Evolutionary conservation across 2,113 vertebrate genomes (phyloP).

Genomic region (Etheostoma spectabile): DNA sequence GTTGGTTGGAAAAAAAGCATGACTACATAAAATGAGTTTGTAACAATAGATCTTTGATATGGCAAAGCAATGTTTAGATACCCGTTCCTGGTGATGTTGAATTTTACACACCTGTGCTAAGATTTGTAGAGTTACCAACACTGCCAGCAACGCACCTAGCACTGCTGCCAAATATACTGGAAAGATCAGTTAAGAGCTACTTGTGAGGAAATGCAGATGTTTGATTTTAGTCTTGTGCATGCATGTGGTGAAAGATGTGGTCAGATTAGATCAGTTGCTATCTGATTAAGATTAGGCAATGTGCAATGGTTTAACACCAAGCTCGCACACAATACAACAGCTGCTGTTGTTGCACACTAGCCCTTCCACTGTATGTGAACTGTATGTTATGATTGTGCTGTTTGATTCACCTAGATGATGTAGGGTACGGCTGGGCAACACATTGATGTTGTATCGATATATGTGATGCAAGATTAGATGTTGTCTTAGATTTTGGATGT

Average conservation of each 20-base stretch:
- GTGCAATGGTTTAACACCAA: neutral
- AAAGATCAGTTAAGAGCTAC: neutral
- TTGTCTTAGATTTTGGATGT: too few relatives aligned
- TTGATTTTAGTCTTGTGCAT: neutral
- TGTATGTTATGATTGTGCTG: too few relatives aligned
- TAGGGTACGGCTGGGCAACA: too few relatives aligned
- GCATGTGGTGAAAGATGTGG: neutral
- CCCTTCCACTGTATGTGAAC: too few relatives aligned
- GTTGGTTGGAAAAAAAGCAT: neutral
- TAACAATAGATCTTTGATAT: neutral
- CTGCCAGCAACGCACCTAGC: neutral
- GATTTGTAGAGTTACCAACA: neutral
- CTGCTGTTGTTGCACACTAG: neutral
- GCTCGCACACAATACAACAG: neutral
- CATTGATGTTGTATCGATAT: too few relatives aligned
- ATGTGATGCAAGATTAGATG: too few relatives aligned
- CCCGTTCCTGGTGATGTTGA: too few relatives aligned
- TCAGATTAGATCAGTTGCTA: neutral
- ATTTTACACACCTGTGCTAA: neutral
- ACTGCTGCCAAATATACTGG: neutral
- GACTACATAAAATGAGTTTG: neutral
- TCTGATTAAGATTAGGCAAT: neutral
- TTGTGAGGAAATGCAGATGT: neutral
- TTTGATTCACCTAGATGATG: too few relatives aligned
- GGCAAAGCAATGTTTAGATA: too few relatives aligned